These are phyloP conservation scores for Lasiommata megera DNA, from an alignment of 2,888 invertebrate species.

Conservation along the genomic window DNA sequence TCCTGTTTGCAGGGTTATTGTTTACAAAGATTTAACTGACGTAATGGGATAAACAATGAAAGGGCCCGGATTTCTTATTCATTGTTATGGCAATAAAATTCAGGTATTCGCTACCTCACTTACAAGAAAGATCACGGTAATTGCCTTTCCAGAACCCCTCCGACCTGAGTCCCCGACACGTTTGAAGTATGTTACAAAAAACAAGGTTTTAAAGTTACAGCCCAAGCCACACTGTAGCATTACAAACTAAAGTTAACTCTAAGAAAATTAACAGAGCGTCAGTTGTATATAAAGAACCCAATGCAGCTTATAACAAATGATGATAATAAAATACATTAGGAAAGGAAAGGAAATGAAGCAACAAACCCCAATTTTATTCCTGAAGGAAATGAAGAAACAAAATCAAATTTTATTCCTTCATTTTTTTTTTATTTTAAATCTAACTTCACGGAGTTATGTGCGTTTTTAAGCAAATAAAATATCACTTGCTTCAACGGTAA, in stretches of 20 bases:
- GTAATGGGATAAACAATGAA: constrained; percentile 72
- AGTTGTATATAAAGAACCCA: too few species aligned
- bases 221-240: background rate
- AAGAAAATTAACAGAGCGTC: too few species aligned
- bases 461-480: too few species aligned
- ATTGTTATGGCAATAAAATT: constrained; percentile 63
- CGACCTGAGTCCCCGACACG: constrained; percentile 45
- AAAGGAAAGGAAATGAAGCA: too few species aligned
- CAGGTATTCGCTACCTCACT: constrained; percentile 75
- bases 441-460: too few species aligned
- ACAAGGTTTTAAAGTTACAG: constrained; percentile 35
- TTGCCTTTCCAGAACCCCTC: constrained; percentile 57
- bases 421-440: too few species aligned
- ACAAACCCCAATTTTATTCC: too few species aligned
- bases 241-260: background rate
- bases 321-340: too few species aligned
- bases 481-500: too few species aligned
- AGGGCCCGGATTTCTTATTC: constrained; percentile 45
- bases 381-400: too few species aligned
- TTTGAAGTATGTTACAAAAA: constrained; percentile 45
- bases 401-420: too few species aligned
- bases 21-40: constrained; percentile 60
- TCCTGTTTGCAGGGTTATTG: constrained; percentile 56
- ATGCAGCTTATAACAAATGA: too few species aligned
- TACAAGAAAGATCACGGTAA: constrained; percentile 60